phyloP scores from a whole-genome alignment of 2,888 invertebrate species.

The Harpalus rubripes region DNA sequence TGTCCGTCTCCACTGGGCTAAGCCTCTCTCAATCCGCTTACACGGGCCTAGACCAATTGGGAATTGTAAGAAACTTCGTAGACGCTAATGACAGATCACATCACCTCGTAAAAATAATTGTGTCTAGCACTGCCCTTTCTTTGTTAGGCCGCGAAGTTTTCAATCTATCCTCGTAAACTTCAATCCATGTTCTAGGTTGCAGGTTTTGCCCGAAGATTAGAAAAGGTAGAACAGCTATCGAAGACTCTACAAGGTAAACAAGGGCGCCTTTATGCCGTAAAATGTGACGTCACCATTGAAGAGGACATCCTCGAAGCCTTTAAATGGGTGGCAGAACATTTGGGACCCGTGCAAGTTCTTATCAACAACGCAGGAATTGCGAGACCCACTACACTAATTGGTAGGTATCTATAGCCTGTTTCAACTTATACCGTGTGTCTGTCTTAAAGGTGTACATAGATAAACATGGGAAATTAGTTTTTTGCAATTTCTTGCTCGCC shows the following conservation, averaged over 20 bases:
- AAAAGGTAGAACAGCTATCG: conserved; percentile 72
- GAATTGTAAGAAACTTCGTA: no score
- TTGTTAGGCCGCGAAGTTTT: neutral
- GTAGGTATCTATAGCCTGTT: conserved; percentile 68
- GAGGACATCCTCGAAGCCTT: conserved; percentile 72
- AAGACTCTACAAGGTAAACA: neutral
- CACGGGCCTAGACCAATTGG: no score
- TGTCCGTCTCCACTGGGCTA: no score
- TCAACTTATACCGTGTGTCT: no score
- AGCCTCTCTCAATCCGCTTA: no score
- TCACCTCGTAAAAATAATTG: no score
- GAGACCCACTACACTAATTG: conserved; percentile 73
- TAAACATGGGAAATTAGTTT: no score
- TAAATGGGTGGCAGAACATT: conserved; percentile 71
- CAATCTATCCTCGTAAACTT: neutral
- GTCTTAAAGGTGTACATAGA: no score
- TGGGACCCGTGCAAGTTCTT: conserved; percentile 77
- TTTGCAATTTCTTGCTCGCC: no score
- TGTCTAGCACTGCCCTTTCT: no score
- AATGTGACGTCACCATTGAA: conserved; percentile 73
- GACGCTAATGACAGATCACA: no score
- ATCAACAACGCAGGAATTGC: conserved; percentile 78
- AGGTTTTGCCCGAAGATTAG: conserved; percentile 76
- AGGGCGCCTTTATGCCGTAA: conserved; percentile 74
- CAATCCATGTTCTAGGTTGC: conserved; percentile 72